Evolutionary conservation across 2,888 invertebrate genomes (phyloP).

Genomic region (Ormia ochracea): DNA sequence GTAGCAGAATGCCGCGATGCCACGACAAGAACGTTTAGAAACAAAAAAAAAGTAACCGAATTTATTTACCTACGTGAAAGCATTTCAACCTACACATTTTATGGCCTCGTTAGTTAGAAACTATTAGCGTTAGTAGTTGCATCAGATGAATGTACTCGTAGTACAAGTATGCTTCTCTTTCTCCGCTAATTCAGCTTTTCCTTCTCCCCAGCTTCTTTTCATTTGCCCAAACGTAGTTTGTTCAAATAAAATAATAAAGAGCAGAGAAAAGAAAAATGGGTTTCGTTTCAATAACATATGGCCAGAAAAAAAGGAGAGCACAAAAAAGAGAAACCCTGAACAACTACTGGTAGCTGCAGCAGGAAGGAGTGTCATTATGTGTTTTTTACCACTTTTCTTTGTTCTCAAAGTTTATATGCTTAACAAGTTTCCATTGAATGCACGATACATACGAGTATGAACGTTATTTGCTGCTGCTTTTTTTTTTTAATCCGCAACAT

Average conservation of each 20-base stretch:
- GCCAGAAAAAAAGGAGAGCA: conserved; percentile 4
- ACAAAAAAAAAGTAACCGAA: conserved; percentile 13
- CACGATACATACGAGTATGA: background rate
- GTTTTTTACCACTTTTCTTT: background rate
- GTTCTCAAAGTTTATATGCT: background rate
- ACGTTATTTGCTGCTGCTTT: background rate
- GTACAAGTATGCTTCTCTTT: background rate
- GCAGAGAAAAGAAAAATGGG: conserved; percentile 33
- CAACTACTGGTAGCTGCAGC: conserved; percentile 9
- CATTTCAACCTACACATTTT: conserved; percentile 40
- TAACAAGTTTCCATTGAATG: conserved; percentile 30
- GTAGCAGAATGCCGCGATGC: background rate
- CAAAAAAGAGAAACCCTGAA: background rate
- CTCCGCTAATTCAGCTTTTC: background rate
- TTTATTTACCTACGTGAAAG: background rate
- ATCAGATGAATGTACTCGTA: background rate
- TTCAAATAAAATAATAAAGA: conserved; percentile 20
- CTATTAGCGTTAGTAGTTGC: conserved; percentile 26
- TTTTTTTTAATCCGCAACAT: background rate
- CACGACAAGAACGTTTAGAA: background rate
- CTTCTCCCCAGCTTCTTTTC: no score
- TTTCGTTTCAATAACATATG: conserved; percentile 55
- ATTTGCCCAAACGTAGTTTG: conserved; percentile 45
- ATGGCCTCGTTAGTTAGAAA: conserved; percentile 41
- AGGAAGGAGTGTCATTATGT: conserved; percentile 13